phyloP scores from a whole-genome alignment of 2,113 vertebrate species.

The Cyphomyrus discorhynchus region DNA sequence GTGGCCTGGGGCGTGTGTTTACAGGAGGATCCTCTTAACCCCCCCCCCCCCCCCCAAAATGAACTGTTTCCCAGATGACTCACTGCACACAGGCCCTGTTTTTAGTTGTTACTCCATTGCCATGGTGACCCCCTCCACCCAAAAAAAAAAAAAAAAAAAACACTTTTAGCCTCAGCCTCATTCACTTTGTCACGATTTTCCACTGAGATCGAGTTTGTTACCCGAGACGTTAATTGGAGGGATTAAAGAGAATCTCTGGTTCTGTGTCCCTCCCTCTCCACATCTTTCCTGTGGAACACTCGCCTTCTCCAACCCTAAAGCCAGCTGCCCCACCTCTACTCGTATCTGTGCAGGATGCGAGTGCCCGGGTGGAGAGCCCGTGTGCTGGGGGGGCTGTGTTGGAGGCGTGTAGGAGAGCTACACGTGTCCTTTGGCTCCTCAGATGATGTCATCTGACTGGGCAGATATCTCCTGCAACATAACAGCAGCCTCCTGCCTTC shows the following conservation, averaged over 20 bases:
- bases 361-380: background rate
- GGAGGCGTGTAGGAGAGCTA: background rate
- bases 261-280: background rate
- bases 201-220: background rate
- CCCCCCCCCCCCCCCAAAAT: background rate
- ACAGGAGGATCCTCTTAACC: too few species aligned
- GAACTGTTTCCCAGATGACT: conserved; percentile 47
- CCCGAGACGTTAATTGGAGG: background rate
- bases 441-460: background rate
- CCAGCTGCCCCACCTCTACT: background rate
- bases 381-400: background rate
- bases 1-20: too few species aligned
- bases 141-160: conserved; percentile 27
- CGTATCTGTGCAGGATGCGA: background rate
- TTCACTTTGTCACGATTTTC: background rate
- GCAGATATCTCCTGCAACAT: background rate
- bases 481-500: background rate
- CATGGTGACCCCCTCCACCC: conserved; percentile 41
- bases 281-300: background rate
- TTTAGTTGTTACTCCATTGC: conserved; percentile 49
- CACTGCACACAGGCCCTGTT: conserved; percentile 43
- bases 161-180: background rate
- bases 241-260: background rate
- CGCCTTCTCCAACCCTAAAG: background rate
- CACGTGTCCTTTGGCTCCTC: background rate